A percentile compares a stretch with the other conserved stretches of the same genome.
These are phyloP conservation scores for Disparrhopalites patrizii DNA, from an alignment of 2,888 invertebrate species.

Conservation along the genomic window DNA sequence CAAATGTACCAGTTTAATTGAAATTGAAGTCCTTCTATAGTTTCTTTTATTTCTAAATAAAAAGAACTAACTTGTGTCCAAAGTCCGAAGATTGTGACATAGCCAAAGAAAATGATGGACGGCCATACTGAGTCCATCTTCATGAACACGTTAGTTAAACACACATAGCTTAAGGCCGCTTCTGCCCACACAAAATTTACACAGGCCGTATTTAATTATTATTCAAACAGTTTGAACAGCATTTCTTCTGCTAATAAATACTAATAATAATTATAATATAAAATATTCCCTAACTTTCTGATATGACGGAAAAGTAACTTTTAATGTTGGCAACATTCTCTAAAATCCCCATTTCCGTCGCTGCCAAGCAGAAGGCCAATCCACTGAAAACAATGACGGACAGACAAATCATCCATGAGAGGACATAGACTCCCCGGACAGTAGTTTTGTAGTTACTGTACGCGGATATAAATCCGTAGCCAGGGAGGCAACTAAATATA, in stretches of 20 bases:
- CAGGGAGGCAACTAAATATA: conserved; percentile 31
- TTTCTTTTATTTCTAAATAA: neutral
- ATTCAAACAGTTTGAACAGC: neutral
- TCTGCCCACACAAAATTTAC: neutral
- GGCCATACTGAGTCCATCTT: conserved; percentile 8
- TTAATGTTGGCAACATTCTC: conserved; percentile 11
- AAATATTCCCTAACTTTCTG: conserved; percentile 12
- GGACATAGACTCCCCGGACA: conserved; percentile 17
- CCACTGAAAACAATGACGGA: conserved; percentile 20
- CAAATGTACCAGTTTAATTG: too few species aligned
- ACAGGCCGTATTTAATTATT: neutral
- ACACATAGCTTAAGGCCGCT: neutral
- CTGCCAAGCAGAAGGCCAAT: conserved; percentile 24
- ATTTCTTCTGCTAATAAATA: too few species aligned
- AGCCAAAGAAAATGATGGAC: conserved; percentile 5
- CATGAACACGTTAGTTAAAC: conserved; percentile 8
- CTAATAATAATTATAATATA: too few species aligned
- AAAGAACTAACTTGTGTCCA: conserved; percentile 9
- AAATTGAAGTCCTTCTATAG: too few species aligned
- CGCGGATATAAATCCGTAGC: conserved; percentile 27
- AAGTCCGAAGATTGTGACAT: neutral
- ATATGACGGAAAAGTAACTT: conserved; percentile 20
- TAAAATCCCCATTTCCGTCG: conserved; percentile 34
- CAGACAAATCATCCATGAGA: conserved; percentile 29
- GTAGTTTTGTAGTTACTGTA: conserved; percentile 22